Conservation (phyloP, 1,140 invertebrate genomes). For the Apis dorsata region DNA sequence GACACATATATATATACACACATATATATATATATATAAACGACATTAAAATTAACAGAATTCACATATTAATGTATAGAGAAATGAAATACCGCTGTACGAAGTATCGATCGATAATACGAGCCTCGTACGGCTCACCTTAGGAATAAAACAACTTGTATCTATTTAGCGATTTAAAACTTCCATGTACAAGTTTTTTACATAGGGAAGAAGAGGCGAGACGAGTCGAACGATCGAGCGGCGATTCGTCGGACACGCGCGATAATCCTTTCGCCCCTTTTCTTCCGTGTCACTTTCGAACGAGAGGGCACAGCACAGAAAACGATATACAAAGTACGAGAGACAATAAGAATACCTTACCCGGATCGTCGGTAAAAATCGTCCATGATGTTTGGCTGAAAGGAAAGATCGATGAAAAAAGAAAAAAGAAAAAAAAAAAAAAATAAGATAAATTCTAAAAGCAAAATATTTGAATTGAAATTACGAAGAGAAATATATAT, state of each 20-base stretch:
- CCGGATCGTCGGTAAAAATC: neutral
- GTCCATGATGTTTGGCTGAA: neutral
- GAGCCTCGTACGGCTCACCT: neutral
- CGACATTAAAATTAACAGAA: constrained; percentile 33
- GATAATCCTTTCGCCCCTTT: neutral
- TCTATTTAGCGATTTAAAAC: constrained; percentile 31
- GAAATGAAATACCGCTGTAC: neutral
- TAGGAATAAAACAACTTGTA: constrained; percentile 22
- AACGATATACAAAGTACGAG: neutral
- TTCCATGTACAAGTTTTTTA: constrained; percentile 25
- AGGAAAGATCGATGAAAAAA: neutral
- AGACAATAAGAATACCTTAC: constrained; percentile 11
- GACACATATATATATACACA: neutral
- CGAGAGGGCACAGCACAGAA: neutral
- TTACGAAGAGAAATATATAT: neutral
- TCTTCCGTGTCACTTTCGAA: neutral
- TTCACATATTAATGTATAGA: constrained; percentile 26
- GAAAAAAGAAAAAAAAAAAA: no score
- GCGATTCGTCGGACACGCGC: neutral
- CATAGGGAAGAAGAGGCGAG: neutral
- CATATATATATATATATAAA: constrained; percentile 53
- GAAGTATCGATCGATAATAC: neutral
- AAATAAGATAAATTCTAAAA: neutral
- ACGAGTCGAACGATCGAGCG: constrained; percentile 7
- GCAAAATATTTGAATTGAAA: neutral